These are phyloP conservation scores for Myotis yumanensis DNA, from an alignment of 2,113 vertebrate species.

Conservation along the genomic window DNA sequence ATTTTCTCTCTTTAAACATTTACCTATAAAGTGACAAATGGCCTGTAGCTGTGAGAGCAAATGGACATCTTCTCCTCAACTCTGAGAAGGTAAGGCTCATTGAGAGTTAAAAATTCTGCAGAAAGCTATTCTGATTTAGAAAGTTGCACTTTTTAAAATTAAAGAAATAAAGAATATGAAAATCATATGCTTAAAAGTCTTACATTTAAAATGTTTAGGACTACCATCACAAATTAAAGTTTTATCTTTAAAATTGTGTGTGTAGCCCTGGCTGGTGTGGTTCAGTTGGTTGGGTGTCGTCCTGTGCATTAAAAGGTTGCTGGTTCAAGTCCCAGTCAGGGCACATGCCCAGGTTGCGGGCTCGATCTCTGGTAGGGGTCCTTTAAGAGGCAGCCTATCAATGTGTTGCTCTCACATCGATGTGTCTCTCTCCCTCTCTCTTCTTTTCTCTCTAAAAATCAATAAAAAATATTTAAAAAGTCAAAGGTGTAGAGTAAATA, in stretches of 20 bases:
- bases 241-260: slow-evolving; percentile 40
- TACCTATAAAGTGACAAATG: slow-evolving; percentile 90
- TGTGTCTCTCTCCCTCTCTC: background rate
- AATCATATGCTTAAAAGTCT: background rate
- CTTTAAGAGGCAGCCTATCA: background rate
- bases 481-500: background rate
- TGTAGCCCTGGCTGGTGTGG: background rate
- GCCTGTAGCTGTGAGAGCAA: slow-evolving; percentile 95
- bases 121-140: background rate
- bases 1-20: slow-evolving; percentile 51
- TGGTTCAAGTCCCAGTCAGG: background rate
- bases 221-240: background rate
- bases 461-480: no score
- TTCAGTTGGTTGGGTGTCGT: background rate
- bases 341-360: background rate
- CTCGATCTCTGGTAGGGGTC: background rate
- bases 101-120: background rate
- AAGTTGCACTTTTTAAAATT: background rate
- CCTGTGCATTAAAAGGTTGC: background rate
- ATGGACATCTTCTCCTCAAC: slow-evolving; percentile 98
- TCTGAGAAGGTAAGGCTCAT: slow-evolving; percentile 92
- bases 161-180: background rate
- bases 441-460: background rate
- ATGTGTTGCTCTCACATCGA: background rate
- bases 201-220: background rate